Conservation (phyloP, 2,797 vertebrate species). For the Acomys russatus region DNA sequence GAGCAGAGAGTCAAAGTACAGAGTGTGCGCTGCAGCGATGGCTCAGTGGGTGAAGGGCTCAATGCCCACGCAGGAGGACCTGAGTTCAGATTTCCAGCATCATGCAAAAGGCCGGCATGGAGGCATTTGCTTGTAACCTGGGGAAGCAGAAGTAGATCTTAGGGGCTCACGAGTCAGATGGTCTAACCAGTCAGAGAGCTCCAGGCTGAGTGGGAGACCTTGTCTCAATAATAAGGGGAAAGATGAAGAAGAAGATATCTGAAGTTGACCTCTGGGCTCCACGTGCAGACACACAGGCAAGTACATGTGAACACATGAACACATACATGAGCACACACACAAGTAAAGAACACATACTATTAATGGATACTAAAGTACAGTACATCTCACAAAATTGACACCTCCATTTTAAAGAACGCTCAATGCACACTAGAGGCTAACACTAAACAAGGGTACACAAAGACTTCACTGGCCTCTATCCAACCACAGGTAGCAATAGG, state of each 20-base stretch:
- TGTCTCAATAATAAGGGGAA: neutral
- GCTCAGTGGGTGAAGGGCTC: rapidly evolving
- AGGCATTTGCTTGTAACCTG: neutral
- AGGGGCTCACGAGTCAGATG: neutral
- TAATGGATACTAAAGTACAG: neutral
- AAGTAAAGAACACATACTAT: too few species aligned
- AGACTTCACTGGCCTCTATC: neutral
- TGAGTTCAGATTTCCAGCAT: neutral
- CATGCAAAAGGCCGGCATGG: neutral
- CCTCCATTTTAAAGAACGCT: conserved; percentile 13
- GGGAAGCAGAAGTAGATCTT: neutral
- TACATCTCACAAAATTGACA: neutral
- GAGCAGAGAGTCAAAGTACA: neutral
- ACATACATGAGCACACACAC: neutral
- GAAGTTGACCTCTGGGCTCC: neutral
- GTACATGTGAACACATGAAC: neutral
- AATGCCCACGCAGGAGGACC: too few species aligned
- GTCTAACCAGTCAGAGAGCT: too few species aligned
- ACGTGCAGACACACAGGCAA: neutral
- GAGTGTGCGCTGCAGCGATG: neutral
- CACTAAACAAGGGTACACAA: neutral
- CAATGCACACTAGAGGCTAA: neutral
- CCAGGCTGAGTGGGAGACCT: neutral
- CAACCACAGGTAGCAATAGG: conserved; percentile 33
- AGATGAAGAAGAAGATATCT: neutral